Evolutionary conservation across 2,888 invertebrate genomes (phyloP), one percentile per base, ranked within the genome.

Genomic region (Taphrorychus bicolor): DNA sequence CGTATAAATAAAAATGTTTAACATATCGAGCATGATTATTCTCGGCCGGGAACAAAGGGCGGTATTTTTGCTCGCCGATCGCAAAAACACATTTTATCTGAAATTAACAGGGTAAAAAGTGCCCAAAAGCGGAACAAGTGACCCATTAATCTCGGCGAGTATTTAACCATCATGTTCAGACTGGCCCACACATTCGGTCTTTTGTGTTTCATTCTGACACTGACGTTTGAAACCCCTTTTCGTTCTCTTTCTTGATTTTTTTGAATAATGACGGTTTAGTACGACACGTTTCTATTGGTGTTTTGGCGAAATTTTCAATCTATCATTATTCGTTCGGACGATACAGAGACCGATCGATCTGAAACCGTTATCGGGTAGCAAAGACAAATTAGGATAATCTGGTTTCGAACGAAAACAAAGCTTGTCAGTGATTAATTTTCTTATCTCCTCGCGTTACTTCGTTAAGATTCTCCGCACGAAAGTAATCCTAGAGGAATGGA

Each of bases 91-190:
- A 61, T 61, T 61, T 61, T 61, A 61, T 61, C 61, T 40, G 45
- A 61, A 61, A 61, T 51, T 61, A 51, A 61, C 49, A 23, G 41
- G 45, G 42, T 41, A 61, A 61, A 61, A 61, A 61, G 22, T 53
- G 58, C 58, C 51, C 49, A 64, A 64, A 64, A 64, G 64, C 64
- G 58, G 57, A 64, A 58, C 58, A 52, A 64, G 52, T 42, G 58
- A 58, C 51, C 64, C 64, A 64, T 64, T 64, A 64, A 64, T 64
- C 64, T 58, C 51, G 42, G 57, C 64, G 58, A 64, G 64, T 64
- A 56, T 58, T 64, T 64, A 64, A 64, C 64, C 64, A 64, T 64
- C 64, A 64, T 64, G 58, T 64, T 64, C 64, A 64, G 64, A 51
- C 57, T 58, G 57, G 51, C 58, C 57, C 58, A 64, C 64, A 58